phyloP scores from a whole-genome alignment of 1,140 invertebrate genomes.

The Camponotus pennsylvanicus region DNA sequence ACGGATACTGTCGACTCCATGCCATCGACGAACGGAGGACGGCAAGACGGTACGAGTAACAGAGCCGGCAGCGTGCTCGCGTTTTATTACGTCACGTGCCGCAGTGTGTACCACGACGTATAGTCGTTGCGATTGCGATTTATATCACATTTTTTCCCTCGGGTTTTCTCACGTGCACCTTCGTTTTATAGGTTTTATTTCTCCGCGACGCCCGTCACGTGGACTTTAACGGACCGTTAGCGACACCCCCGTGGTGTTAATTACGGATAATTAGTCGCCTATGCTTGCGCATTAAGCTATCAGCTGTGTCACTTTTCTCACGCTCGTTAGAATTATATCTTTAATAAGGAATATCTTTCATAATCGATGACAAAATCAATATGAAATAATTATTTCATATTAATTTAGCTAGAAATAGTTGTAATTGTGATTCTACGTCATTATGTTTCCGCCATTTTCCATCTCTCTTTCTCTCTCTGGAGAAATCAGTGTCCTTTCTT shows the following conservation, averaged over 20 bases:
- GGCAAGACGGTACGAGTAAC: not conserved
- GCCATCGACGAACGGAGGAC: conserved; percentile 12
- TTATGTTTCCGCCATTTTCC: not conserved
- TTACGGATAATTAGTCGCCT: conserved; percentile 29
- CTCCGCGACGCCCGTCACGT: conserved; percentile 1
- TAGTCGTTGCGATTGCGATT: conserved; percentile 40
- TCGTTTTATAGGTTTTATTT: conserved; percentile 12
- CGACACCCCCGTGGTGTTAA: conserved; percentile 11
- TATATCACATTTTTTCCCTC: conserved; percentile 17
- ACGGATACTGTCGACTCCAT: conserved; percentile 17
- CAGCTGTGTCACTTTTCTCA: not conserved
- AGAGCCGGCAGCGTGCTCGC: conserved; percentile 6
- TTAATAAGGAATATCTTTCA: not conserved
- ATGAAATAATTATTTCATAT: not conserved
- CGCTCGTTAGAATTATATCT: not conserved
- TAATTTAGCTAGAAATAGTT: conserved; percentile 15
- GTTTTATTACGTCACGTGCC: conserved; percentile 62
- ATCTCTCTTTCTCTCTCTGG: not conserved
- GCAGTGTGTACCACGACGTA: not conserved
- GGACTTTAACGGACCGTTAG: not conserved
- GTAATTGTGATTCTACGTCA: not conserved
- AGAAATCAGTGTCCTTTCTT: conserved; percentile 1
- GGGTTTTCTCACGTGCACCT: not conserved
- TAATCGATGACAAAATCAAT: not conserved
- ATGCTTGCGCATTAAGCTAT: not conserved